These are phyloP conservation scores for Caerostris extrusa DNA, from an alignment of 1,140 invertebrate genomes.

Conservation along the genomic window DNA sequence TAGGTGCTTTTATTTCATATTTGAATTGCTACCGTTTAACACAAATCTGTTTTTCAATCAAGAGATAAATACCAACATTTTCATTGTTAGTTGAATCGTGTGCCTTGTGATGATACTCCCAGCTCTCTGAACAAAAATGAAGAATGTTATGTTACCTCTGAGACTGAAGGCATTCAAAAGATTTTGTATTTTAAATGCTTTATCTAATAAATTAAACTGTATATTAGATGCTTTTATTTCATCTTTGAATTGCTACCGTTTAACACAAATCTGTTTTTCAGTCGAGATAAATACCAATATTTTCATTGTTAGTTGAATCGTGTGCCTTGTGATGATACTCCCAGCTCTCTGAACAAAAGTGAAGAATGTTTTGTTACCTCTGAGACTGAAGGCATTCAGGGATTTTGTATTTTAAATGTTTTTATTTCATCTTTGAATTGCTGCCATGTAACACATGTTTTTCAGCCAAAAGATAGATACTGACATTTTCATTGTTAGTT, in stretches of 20 bases:
- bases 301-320: not conserved
- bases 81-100: not conserved
- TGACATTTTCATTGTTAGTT: too few species aligned
- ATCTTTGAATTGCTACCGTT: not conserved
- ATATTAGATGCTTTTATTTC: too few species aligned
- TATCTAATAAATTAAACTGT: too few species aligned
- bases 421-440: too few species aligned
- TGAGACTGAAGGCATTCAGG: not conserved
- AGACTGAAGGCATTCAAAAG: constrained; percentile 1
- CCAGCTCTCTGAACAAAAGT: constrained; percentile 52
- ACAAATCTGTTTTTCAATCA: not conserved
- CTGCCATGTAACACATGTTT: not conserved
- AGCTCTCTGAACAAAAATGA: constrained; percentile 42
- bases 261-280: not conserved
- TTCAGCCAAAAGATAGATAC: too few species aligned
- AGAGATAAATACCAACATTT: too few species aligned
- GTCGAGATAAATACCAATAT: too few species aligned
- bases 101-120: constrained; percentile 33
- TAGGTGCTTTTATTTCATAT: too few species aligned
- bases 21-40: not conserved
- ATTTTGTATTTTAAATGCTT: not conserved
- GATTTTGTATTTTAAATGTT: too few species aligned
- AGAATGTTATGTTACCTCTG: constrained; percentile 47
- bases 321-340: constrained; percentile 49
- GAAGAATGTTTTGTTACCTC: constrained; percentile 49